These are phyloP conservation scores for Aphis gossypii DNA, from an alignment of 1,140 invertebrate genomes.

Conservation along the genomic window DNA sequence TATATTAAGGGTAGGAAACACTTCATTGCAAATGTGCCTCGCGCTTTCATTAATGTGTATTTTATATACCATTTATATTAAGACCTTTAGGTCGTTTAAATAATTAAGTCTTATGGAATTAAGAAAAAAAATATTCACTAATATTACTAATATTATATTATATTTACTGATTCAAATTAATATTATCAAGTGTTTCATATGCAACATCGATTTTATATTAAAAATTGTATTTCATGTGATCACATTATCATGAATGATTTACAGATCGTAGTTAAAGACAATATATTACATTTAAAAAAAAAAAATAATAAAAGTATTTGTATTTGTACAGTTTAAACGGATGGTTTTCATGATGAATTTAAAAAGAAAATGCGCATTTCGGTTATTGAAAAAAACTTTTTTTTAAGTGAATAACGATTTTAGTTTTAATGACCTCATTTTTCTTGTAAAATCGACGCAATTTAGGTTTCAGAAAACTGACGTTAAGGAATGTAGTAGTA, in stretches of 20 bases:
- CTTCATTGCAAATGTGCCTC: too few species aligned
- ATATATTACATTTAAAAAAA: not conserved
- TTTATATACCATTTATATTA: too few species aligned
- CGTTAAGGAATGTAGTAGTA: not conserved
- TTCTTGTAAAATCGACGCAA: conserved; percentile 1
- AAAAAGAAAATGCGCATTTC: not conserved
- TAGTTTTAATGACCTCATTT: conserved; percentile 17
- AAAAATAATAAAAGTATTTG: not conserved
- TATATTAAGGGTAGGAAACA: too few species aligned
- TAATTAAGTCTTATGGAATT: too few species aligned
- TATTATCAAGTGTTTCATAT: not conserved
- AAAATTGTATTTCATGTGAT: not conserved
- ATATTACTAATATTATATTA: too few species aligned
- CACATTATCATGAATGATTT: not conserved
- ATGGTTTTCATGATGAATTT: conserved; percentile 7
- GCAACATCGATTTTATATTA: not conserved
- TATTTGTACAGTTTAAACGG: not conserved
- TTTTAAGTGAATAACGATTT: conserved; percentile 3
- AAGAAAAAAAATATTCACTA: too few species aligned
- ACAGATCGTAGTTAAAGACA: not conserved
- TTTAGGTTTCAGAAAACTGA: conserved; percentile 8
- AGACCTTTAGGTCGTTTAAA: too few species aligned
- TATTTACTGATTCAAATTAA: not conserved
- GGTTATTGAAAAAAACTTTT: not conserved
- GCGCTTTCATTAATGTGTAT: too few species aligned